phyloP scores from a whole-genome alignment of 2,797 vertebrate genomes.

The Aeoliscus strigatus region DNA sequence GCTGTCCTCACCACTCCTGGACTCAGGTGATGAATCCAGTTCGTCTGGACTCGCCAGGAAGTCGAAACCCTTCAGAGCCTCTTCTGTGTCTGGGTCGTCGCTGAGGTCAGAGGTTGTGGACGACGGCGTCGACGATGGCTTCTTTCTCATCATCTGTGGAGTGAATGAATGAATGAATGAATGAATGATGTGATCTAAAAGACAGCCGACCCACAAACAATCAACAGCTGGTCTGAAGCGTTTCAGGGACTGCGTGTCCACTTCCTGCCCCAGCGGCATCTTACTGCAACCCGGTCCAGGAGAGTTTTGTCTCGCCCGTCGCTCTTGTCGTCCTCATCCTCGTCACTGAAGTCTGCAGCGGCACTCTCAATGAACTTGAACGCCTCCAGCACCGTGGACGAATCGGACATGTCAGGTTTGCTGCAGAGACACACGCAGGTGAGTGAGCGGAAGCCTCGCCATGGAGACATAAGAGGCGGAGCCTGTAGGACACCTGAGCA shows the following conservation, averaged over 20 bases:
- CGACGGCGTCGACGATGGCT: slow-evolving; percentile 55
- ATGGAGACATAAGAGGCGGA: too few relatives aligned
- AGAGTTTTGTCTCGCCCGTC: slow-evolving; percentile 88
- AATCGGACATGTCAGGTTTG: slow-evolving; percentile 91
- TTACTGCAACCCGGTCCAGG: too few relatives aligned
- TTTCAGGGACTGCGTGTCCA: too few relatives aligned
- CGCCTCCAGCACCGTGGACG: slow-evolving; percentile 87
- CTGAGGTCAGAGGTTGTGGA: slow-evolving; percentile 82
- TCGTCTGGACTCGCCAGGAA: slow-evolving; percentile 91
- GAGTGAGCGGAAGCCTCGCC: too few relatives aligned
- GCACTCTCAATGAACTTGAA: slow-evolving; percentile 98
- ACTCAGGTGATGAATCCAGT: slow-evolving; percentile 85
- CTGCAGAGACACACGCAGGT: too few relatives aligned
- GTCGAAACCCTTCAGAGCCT: slow-evolving; percentile 94
- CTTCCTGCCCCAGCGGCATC: too few relatives aligned
- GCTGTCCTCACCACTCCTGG: slow-evolving; percentile 86
- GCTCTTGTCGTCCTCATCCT: slow-evolving; percentile 94
- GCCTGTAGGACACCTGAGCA: too few relatives aligned
- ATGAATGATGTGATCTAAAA: too few relatives aligned
- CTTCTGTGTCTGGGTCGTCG: slow-evolving; percentile 93
- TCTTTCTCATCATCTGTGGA: slow-evolving; percentile 90
- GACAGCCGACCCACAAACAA: too few relatives aligned
- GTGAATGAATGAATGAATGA: too few relatives aligned
- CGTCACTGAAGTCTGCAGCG: slow-evolving; percentile 92
- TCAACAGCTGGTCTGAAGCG: too few relatives aligned